These are phyloP conservation scores for Syngnathus acus DNA, from an alignment of 2,797 vertebrate species.

Conservation along the genomic window DNA sequence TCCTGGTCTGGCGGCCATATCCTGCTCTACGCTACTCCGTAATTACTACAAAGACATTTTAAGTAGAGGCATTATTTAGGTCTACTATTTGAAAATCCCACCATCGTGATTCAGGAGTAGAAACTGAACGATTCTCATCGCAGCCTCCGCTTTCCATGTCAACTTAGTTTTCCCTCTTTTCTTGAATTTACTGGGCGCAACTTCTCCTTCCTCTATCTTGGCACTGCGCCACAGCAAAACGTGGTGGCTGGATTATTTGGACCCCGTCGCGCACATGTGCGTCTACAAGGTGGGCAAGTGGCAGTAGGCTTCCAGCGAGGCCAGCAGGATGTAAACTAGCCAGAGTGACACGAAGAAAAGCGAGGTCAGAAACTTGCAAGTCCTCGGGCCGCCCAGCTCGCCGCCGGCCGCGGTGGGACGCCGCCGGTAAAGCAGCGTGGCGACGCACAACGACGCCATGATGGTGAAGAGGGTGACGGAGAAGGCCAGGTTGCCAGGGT, in stretches of 20 bases:
- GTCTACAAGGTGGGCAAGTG: conserved; percentile 69
- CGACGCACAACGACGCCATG: conserved; percentile 66
- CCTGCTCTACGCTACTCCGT: background rate
- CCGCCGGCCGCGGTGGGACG: conserved; percentile 67
- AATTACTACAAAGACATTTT: background rate
- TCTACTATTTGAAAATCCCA: background rate
- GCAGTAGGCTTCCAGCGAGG: conserved; percentile 80
- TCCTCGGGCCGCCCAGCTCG: conserved; percentile 77
- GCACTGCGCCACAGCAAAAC: background rate
- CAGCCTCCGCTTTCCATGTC: background rate
- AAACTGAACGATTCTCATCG: background rate
- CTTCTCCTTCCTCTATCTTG: background rate
- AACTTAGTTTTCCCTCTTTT: background rate
- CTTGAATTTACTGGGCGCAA: background rate
- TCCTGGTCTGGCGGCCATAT: too few species aligned
- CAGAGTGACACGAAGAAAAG: conserved; percentile 70
- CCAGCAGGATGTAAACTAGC: conserved; percentile 79
- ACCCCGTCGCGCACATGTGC: conserved; percentile 4
- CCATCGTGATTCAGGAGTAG: background rate
- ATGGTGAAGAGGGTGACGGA: conserved; percentile 80
- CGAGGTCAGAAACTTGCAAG: conserved; percentile 69
- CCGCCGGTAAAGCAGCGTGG: conserved; percentile 72
- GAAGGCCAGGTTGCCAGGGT: conserved; percentile 79
- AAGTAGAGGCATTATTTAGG: background rate
- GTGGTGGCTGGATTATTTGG: background rate